These are phyloP conservation scores for Polypedilum pembai DNA, from an alignment of 1,140 invertebrate genomes.

Conservation along the genomic window DNA sequence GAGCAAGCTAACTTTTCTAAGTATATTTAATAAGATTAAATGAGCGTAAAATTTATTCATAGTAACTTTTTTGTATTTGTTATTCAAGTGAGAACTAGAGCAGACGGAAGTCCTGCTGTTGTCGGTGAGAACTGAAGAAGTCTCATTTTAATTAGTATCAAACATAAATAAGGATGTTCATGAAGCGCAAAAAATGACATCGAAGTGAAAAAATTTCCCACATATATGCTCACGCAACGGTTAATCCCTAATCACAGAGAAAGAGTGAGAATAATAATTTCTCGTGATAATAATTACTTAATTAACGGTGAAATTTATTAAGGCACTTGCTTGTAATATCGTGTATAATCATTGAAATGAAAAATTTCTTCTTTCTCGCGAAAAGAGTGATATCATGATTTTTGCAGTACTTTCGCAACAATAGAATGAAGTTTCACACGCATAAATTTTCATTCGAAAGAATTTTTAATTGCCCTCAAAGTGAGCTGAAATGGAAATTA, in stretches of 20 bases:
- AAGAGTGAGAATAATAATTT: background rate
- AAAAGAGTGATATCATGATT: no score
- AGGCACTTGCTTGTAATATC: background rate
- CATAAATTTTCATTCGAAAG: slow-evolving; percentile 12
- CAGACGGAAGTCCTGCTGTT: no score
- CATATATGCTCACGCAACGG: background rate
- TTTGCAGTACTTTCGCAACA: no score
- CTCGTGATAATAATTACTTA: slow-evolving; percentile 13
- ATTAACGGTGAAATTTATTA: slow-evolving; percentile 7
- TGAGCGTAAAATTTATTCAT: background rate
- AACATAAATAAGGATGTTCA: no score
- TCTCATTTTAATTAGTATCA: no score
- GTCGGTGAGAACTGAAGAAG: no score
- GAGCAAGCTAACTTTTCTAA: no score
- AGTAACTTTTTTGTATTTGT: background rate
- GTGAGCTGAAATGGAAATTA: background rate
- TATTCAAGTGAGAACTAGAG: background rate
- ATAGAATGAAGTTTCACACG: background rate
- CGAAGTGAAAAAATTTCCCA: no score
- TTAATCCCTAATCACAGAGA: background rate
- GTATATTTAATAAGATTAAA: background rate
- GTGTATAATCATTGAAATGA: no score
- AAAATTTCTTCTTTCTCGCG: no score
- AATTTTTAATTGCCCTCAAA: background rate
- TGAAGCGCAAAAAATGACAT: no score